These are phyloP conservation scores for Hoplias malabaricus DNA, from an alignment of 2,113 vertebrate species.

Conservation along the genomic window DNA sequence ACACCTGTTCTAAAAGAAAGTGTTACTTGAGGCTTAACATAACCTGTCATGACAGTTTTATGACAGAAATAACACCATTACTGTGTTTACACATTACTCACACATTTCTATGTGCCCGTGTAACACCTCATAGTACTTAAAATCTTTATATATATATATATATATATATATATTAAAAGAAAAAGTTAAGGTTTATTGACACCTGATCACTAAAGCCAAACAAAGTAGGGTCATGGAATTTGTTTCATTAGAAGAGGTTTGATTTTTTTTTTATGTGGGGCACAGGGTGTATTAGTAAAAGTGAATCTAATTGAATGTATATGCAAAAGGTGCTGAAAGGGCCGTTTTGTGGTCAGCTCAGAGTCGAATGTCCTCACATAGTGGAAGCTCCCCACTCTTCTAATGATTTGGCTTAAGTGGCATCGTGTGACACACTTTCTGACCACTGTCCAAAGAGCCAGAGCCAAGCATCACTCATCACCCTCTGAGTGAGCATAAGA, in stretches of 20 bases:
- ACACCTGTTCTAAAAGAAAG: conserved; percentile 27
- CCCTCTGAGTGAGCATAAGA: conserved; percentile 5
- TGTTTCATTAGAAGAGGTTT: not conserved
- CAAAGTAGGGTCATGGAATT: not conserved
- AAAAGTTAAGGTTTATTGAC: not conserved
- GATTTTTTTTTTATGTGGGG: not conserved
- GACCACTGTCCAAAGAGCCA: conserved; percentile 69
- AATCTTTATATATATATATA: too few relatives aligned
- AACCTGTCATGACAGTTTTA: conserved; percentile 30
- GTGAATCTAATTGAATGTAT: conserved; percentile 16
- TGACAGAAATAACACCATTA: conserved; percentile 37
- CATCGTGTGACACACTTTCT: conserved; percentile 60
- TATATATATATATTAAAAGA: too few relatives aligned
- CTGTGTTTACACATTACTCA: conserved; percentile 36
- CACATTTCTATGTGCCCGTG: not conserved
- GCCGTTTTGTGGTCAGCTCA: conserved; percentile 26
- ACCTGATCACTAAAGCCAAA: not conserved
- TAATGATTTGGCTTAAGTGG: conserved; percentile 49
- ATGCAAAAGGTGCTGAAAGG: conserved; percentile 30
- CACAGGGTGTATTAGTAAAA: conserved; percentile 4
- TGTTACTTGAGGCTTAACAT: conserved; percentile 14
- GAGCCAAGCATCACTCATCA: conserved; percentile 73
- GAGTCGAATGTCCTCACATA: conserved; percentile 27
- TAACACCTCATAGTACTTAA: conserved; percentile 3
- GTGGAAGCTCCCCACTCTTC: not conserved